A percentile compares a stretch with the other conserved stretches of the same genome.
Conservation (phyloP, 2,113 vertebrate species). For the Mugil cephalus region DNA sequence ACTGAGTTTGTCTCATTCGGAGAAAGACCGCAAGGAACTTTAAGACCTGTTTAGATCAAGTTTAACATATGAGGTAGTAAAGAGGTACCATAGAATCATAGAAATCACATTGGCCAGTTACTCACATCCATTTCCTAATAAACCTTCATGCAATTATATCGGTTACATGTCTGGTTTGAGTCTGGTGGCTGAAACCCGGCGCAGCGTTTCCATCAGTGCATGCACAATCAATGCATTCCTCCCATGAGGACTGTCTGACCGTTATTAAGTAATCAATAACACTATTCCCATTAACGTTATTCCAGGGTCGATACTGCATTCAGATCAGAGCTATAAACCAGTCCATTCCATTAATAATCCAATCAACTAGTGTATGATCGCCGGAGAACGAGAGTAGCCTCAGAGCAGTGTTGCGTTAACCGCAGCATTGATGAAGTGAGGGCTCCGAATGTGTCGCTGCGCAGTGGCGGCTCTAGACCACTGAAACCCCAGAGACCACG, state of each 20-base stretch:
- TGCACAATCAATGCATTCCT: slow-evolving; percentile 60
- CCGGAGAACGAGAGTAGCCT: slow-evolving; percentile 38
- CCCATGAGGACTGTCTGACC: slow-evolving; percentile 44
- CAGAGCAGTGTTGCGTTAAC: slow-evolving; percentile 23
- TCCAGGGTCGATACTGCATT: slow-evolving; percentile 66
- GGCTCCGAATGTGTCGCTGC: neutral
- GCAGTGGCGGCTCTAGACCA: no score
- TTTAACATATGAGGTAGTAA: neutral
- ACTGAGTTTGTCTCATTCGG: slow-evolving; percentile 1
- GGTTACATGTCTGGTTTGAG: neutral
- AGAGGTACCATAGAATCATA: neutral
- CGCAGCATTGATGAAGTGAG: neutral
- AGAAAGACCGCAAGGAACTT: slow-evolving; percentile 1
- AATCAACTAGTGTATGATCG: slow-evolving; percentile 56
- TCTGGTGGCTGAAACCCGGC: neutral
- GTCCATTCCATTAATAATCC: slow-evolving; percentile 62
- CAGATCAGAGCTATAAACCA: slow-evolving; percentile 53
- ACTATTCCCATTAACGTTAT: slow-evolving; percentile 57
- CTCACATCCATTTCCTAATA: neutral
- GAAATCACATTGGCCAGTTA: neutral
- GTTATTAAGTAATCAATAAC: slow-evolving; percentile 72
- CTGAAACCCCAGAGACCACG: neutral
- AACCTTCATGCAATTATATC: neutral
- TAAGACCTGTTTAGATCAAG: neutral
- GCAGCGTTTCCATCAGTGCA: slow-evolving; percentile 37